Evolutionary conservation across 2,113 vertebrate species (phyloP).

Genomic region (Mormoops blainvillei): DNA sequence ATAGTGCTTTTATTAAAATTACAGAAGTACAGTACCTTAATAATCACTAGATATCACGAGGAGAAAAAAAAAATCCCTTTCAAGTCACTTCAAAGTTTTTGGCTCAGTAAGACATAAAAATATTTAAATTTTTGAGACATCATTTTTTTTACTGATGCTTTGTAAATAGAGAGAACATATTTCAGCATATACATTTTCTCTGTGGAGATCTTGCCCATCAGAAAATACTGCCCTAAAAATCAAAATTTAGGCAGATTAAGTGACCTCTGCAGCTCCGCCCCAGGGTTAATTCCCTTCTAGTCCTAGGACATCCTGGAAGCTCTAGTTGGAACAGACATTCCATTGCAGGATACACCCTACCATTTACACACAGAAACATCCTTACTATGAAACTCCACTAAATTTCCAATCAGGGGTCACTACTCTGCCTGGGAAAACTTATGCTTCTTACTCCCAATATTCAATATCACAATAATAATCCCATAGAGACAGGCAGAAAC

Average conservation of each 20-base stretch:
- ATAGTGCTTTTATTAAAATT: neutral
- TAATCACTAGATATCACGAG: neutral
- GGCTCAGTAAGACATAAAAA: neutral
- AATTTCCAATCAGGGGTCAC: constrained; percentile 3
- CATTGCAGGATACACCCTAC: constrained; percentile 24
- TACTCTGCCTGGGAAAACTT: neutral
- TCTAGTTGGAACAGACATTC: constrained; percentile 38
- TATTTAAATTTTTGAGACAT: neutral
- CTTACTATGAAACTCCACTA: neutral
- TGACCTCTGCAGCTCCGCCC: neutral
- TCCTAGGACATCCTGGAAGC: neutral
- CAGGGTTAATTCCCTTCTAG: neutral
- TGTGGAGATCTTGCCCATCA: neutral
- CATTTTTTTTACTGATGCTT: neutral
- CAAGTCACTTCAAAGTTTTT: neutral
- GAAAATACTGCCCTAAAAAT: neutral
- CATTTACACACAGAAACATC: constrained; percentile 12
- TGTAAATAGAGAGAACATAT: neutral
- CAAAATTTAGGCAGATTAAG: neutral
- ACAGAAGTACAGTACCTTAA: neutral
- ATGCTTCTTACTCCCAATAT: neutral
- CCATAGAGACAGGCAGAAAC: neutral
- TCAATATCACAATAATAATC: neutral
- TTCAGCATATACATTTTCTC: neutral
- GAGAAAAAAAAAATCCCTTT: neutral